Evolutionary conservation across 1,140 invertebrate genomes (phyloP).

Genomic region (Pseudobourletiella spinata): DNA sequence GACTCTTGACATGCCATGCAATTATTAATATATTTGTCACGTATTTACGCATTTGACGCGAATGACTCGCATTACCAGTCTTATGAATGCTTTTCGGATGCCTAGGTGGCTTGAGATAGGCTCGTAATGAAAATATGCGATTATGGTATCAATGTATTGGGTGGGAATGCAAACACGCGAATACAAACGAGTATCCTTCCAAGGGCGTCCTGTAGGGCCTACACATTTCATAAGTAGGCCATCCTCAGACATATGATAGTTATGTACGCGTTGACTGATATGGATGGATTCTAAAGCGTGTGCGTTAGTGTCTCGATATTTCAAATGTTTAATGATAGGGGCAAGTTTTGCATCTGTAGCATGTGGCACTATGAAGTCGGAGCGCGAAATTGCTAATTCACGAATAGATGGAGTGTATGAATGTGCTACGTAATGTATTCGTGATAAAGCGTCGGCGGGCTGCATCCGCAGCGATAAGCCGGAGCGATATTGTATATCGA

Average conservation of each 20-base stretch:
- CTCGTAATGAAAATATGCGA: neutral
- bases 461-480: slow-evolving; percentile 27
- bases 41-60: neutral
- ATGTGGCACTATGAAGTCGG: neutral
- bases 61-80: neutral
- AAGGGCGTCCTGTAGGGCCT: neutral
- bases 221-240: slow-evolving; percentile 6
- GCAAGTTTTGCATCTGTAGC: neutral
- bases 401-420: neutral
- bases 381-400: neutral
- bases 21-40: neutral
- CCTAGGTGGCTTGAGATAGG: slow-evolving; percentile 1
- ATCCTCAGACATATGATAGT: neutral
- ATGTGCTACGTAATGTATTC: neutral
- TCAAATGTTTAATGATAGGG: neutral
- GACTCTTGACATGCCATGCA: slow-evolving; percentile 5
- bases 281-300: neutral
- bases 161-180: slow-evolving; percentile 4
- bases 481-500: slow-evolving; percentile 39
- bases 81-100: neutral
- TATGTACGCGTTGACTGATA: neutral
- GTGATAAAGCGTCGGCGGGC: slow-evolving; percentile 30
- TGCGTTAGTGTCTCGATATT: no score
- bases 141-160: slow-evolving; percentile 34
- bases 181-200: neutral